These are phyloP conservation scores for Galago senegalensis DNA, from an alignment of 2,797 vertebrate genomes.

Conservation along the genomic window DNA sequence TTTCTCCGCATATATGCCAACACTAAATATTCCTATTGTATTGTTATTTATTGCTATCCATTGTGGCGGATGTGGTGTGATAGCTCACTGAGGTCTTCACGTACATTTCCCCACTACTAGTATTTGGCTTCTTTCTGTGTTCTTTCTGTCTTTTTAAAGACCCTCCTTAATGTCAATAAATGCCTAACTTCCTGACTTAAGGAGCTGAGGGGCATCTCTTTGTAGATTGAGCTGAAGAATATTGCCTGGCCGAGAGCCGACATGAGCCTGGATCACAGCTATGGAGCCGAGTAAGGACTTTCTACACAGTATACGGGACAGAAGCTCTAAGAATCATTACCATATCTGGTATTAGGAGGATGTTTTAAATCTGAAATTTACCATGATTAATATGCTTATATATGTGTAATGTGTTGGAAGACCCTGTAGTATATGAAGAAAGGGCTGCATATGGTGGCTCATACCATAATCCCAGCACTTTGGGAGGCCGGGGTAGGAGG, in stretches of 20 bases:
- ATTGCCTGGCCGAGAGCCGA: not conserved
- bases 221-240: not conserved
- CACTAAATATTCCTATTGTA: not conserved
- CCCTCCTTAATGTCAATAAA: not conserved
- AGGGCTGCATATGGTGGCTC: not conserved
- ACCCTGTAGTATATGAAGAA: not conserved
- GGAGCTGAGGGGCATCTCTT: not conserved
- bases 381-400: not conserved
- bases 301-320: accelerated
- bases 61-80: not conserved
- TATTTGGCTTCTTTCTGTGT: not conserved
- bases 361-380: not conserved
- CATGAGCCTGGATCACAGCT: not conserved
- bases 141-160: not conserved
- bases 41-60: no score
- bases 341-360: not conserved
- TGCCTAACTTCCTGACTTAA: not conserved
- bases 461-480: not conserved
- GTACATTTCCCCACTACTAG: not conserved
- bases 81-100: not conserved
- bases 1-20: not conserved
- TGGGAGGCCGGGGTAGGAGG: not conserved
- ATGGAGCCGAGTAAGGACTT: not conserved
- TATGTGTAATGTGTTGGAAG: not conserved
- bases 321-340: not conserved